These are phyloP conservation scores for Epinephelus cyanopodus DNA, from an alignment of 2,113 vertebrate genomes.

Conservation along the genomic window DNA sequence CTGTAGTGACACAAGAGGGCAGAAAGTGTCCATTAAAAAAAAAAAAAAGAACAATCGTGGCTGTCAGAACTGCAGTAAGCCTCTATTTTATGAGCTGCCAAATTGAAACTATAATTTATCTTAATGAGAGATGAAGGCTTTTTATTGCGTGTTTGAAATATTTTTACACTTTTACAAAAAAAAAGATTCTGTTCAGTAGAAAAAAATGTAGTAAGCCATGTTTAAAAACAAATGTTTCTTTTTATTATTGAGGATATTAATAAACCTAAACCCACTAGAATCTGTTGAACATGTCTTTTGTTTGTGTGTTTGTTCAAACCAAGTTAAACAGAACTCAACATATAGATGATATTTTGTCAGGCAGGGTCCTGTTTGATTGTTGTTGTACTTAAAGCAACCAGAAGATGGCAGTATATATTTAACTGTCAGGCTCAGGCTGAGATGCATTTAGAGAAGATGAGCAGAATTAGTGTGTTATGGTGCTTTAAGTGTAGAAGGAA, in stretches of 20 bases:
- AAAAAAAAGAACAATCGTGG: background rate
- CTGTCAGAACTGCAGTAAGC: background rate
- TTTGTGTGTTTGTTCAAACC: background rate
- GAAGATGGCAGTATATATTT: conserved; percentile 64
- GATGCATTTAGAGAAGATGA: background rate
- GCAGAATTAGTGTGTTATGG: background rate
- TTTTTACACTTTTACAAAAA: conserved; percentile 60
- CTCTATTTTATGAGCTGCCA: conserved; percentile 10
- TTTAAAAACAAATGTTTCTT: conserved; percentile 47
- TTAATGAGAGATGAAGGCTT: conserved; percentile 71
- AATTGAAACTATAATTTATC: conserved; percentile 63
- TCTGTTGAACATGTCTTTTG: background rate
- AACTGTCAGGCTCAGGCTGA: background rate
- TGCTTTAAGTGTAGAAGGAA: conserved; percentile 3
- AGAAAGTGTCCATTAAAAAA: conserved; percentile 8
- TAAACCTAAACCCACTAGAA: conserved; percentile 63
- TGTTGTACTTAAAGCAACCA: conserved; percentile 41
- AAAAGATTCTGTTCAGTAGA: conserved; percentile 32
- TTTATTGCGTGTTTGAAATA: conserved; percentile 60
- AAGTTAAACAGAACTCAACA: background rate
- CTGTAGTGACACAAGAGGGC: background rate
- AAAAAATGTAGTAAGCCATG: conserved; percentile 52
- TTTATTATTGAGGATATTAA: conserved; percentile 63
- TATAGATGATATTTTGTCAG: background rate
- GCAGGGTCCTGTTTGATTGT: background rate